Percentiles rank a stretch among this genome's conserved stretches.
Evolutionary conservation across 2,797 vertebrate genomes (phyloP).

Genomic region (Philypnodon macrostomus): DNA sequence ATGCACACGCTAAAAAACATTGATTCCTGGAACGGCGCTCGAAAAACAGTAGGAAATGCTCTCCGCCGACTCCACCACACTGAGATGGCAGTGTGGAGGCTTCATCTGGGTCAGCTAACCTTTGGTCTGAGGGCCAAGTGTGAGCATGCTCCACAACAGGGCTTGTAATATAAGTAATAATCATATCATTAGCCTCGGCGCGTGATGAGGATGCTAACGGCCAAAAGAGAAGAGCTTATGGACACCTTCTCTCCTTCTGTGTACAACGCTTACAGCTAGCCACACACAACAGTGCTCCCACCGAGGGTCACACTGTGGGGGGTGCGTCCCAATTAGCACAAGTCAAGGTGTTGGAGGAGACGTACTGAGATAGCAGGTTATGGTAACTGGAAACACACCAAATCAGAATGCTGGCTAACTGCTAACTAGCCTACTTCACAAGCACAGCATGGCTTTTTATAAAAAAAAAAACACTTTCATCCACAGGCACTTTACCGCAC

Average conservation of each 20-base stretch:
- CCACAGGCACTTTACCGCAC: slow-evolving; percentile 33
- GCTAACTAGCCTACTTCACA: slow-evolving; percentile 63
- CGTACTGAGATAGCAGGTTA: slow-evolving; percentile 58
- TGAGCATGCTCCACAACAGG: neutral
- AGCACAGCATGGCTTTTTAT: slow-evolving; percentile 46
- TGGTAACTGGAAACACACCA: slow-evolving; percentile 60
- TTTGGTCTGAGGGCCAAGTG: slow-evolving; percentile 18
- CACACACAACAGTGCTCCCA: slow-evolving; percentile 30
- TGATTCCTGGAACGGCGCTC: slow-evolving; percentile 10
- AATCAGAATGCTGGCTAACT: slow-evolving; percentile 57
- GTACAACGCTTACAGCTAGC: slow-evolving; percentile 11
- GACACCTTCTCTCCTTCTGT: slow-evolving; percentile 13
- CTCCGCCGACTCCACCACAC: slow-evolving; percentile 11
- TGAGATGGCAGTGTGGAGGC: slow-evolving; percentile 13
- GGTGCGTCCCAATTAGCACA: slow-evolving; percentile 66
- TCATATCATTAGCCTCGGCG: slow-evolving; percentile 13
- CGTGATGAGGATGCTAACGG: slow-evolving; percentile 1
- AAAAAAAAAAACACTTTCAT: slow-evolving; percentile 39
- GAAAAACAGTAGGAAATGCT: slow-evolving; percentile 25
- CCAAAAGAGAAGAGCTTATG: slow-evolving; percentile 7
- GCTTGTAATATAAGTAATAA: slow-evolving; percentile 12
- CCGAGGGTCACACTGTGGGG: slow-evolving; percentile 52
- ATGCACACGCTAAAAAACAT: slow-evolving; percentile 10
- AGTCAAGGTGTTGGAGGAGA: slow-evolving; percentile 60
- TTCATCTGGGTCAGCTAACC: slow-evolving; percentile 37